Base-by-base conservation (phyloP, 2,113 vertebrate species). In the Neopipo cinnamomea region DNA sequence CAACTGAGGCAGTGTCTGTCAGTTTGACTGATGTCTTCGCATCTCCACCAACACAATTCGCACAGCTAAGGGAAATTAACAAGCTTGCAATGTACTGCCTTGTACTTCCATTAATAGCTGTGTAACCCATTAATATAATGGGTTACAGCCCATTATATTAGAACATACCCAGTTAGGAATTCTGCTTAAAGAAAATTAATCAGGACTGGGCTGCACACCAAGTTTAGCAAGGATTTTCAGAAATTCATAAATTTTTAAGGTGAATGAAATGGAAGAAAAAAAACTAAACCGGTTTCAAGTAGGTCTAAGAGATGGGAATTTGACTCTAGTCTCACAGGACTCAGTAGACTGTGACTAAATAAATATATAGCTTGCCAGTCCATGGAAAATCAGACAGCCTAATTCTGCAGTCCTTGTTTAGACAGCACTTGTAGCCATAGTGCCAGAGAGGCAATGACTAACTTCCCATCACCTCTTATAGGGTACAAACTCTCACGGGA, bases 81-180 rank as follows among this genome's bases (percentile, higher is more conserved):
- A 68, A 67, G 65, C 76, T 52, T 87, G 76, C 52, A 35, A 35
- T 47, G 74, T 80, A 66, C 62, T 55, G 88, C 75, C 78, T 91
- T 83, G 67, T 80, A 79, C 58, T 83, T 27, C 74, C 67, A 74
- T 53, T 88, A 80, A 88, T 21, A 88, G 85, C 88, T 53, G 62
- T 70, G 85, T 65, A 79, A 94, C 92, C n/a, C n/a, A n/a, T n/a
- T n/a, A n/a, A n/a, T n/a, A n/a, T 92, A 89, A 94, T 47, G 80
- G 63, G 81, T 71, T 96, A 80, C 90, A 93, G 75, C 39, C 75
- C 74, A 58, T 77, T 94, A 14, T 77, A 70, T 76, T 14, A 85
- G 67, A 93, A 71, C 67, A 88, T n/a, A 82, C 13, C 55, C 8
- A 2, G 50, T 23, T 13, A 87, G 63, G 71, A 82, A 91, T 73